These are phyloP conservation scores for Melanostoma scalare DNA, from an alignment of 2,888 invertebrate species.

Conservation along the genomic window DNA sequence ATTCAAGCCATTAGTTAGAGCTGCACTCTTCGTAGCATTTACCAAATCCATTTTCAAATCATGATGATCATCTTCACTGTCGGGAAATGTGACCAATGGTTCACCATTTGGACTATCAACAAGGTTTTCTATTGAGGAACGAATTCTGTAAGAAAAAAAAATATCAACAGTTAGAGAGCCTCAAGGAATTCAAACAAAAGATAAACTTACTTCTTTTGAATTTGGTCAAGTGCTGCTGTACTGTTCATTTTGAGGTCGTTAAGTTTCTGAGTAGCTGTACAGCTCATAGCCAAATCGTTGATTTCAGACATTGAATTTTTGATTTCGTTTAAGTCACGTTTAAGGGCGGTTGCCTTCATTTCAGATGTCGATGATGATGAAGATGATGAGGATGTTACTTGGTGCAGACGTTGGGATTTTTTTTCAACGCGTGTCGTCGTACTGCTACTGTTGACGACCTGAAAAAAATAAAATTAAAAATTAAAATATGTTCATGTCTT, in stretches of 20 bases:
- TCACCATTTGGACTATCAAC: conserved; percentile 86
- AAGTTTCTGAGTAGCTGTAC: conserved; percentile 77
- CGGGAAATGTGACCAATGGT: conserved; percentile 91
- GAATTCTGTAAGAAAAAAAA: conserved; percentile 82
- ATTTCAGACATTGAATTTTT: conserved; percentile 94
- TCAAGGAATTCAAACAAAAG: too few relatives aligned
- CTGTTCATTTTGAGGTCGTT: conserved; percentile 79
- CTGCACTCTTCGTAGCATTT: conserved; percentile 82
- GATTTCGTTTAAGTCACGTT: conserved; percentile 86
- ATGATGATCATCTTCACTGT: conserved; percentile 87
- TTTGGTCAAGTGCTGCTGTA: conserved; percentile 78
- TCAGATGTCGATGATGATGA: conserved; percentile 84
- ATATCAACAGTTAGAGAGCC: background rate
- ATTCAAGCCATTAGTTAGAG: conserved; percentile 79
- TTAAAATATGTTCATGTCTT: background rate
- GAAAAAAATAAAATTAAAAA: conserved; percentile 44
- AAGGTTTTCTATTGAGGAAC: conserved; percentile 90
- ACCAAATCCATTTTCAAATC: conserved; percentile 81
- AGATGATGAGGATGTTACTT: conserved; percentile 83
- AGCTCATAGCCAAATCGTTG: conserved; percentile 86
- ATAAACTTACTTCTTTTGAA: conserved; percentile 78
- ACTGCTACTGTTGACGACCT: conserved; percentile 82
- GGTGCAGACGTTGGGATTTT: conserved; percentile 81
- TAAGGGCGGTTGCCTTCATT: conserved; percentile 91
- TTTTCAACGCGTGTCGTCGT: conserved; percentile 82